Conservation (phyloP, 1,140 invertebrate genomes). For the Trigoniulus corallinus region DNA sequence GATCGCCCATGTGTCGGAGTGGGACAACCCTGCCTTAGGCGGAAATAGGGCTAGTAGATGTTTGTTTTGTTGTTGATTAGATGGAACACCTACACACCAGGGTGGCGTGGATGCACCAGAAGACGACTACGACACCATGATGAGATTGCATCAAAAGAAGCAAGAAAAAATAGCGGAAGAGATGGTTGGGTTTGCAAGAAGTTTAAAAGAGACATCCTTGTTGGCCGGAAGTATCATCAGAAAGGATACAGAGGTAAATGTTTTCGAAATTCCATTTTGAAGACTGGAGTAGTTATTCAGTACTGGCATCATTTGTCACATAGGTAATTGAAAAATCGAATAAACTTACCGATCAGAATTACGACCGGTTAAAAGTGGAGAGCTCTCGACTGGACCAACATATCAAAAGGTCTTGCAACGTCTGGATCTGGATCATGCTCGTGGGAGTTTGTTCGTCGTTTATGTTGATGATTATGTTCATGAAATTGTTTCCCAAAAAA, state of each 20-base stretch:
- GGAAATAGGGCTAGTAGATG: neutral
- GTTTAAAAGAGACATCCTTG: conserved; percentile 72
- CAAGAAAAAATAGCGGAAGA: conserved; percentile 86
- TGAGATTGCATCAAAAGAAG: conserved; percentile 68
- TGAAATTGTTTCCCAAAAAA: conserved; percentile 47
- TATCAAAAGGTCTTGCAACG: conserved; percentile 71
- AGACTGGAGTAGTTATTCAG: too few relatives aligned
- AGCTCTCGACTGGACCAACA: conserved; percentile 65
- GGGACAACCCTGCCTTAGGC: neutral
- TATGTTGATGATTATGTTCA: conserved; percentile 74
- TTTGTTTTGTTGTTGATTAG: conserved; percentile 18
- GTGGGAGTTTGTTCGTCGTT: conserved; percentile 65
- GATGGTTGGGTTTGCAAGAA: conserved; percentile 71
- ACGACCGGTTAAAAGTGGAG: conserved; percentile 55
- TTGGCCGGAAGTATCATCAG: conserved; percentile 70
- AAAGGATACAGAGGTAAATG: conserved; percentile 56
- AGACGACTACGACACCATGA: conserved; percentile 57
- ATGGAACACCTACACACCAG: conserved; percentile 18
- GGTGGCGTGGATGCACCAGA: conserved; percentile 17
- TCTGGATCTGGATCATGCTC: conserved; percentile 84
- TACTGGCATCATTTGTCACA: neutral
- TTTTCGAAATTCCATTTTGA: conserved; percentile 1
- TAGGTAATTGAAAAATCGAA: conserved; percentile 46
- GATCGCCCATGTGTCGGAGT: neutral
- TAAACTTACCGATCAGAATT: conserved; percentile 58